Base-by-base conservation (phyloP, 2,797 vertebrate species). In the Sus cebifrons region DNA sequence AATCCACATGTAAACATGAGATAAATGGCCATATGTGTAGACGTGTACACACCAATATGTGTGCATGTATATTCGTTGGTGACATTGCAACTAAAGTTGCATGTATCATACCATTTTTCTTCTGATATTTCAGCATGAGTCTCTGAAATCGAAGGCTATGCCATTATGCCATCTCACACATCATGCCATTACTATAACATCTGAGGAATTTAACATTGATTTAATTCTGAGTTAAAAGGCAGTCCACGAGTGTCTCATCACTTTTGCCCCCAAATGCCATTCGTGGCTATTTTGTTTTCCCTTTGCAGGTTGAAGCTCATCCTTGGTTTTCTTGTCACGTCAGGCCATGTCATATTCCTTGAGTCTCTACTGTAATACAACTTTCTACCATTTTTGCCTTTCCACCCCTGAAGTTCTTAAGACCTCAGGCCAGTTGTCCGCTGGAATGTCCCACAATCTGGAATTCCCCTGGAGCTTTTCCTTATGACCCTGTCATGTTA, bases 41-140 rank as follows among this genome's bases (percentile, higher is more conserved):
- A n/a, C 36, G 32, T 60, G 44, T 77, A 1, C 15, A 4, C 10
- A 2, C 36, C 5, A 6, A 0, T 27, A 0, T 6, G 11, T 27
- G 20, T 40, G 27, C 67, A 3, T 15, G 12, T 65, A 3, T 25
- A 25, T 52, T 49, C 36, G 25, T 40, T 13, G 1, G 14, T 64
- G 49, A 85, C 40, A 32, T 77, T 64, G 49, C 49, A 25, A 68
- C 65, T 5, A 13, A 36, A 70, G 40, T 36, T 70, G n/a, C 44
- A 32, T 10, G 3, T 56, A 17, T 2, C 52, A 0, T 7, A 12
- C 27, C 3, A 29, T 25, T 29, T 85, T 60, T 6, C 29, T 58
- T n/a, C 16, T n/a, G 5, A 8, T n/a, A 49, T 15, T 68, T 56
- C 18, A 62, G 16, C 21, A 9, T 8, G 0, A 40, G 17, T n/a